Percentiles rank a stretch among this genome's conserved stretches.
phyloP scores from a whole-genome alignment of 2,888 invertebrate species.

The Apoderus coryli region DNA sequence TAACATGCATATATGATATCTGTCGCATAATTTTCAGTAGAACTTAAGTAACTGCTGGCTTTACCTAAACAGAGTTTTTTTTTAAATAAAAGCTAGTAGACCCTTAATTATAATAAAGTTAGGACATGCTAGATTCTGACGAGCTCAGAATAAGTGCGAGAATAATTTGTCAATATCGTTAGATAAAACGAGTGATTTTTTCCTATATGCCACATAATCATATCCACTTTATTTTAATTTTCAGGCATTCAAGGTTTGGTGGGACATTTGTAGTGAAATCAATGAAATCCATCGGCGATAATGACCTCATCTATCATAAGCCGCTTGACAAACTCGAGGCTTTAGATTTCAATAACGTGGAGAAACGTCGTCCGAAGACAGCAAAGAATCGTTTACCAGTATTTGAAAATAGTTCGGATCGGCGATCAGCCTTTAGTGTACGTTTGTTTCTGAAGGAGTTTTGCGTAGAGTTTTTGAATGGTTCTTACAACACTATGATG shows the following conservation, averaged over 20 bases:
- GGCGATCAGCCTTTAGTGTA: constrained; percentile 70
- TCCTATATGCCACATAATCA: too few species aligned
- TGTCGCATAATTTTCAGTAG: too few species aligned
- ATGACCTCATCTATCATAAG: constrained; percentile 79
- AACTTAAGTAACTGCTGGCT: too few species aligned
- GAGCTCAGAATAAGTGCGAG: too few species aligned
- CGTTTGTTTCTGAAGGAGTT: constrained; percentile 86
- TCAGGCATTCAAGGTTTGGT: constrained; percentile 83
- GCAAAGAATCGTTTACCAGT: constrained; percentile 67
- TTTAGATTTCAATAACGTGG: constrained; percentile 55
- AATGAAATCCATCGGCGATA: constrained; percentile 81
- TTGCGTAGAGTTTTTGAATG: constrained; percentile 82
- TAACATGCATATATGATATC: too few species aligned
- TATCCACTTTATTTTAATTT: too few species aligned
- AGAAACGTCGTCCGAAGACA: constrained; percentile 53
- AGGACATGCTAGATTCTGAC: too few species aligned
- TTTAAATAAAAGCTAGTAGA: too few species aligned
- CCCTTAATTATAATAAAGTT: too few species aligned
- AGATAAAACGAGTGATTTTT: too few species aligned
- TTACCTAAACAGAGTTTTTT: too few species aligned
- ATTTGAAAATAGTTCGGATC: constrained; percentile 20
- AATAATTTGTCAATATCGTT: too few species aligned
- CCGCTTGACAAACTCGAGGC: constrained; percentile 63
- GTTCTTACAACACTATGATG: constrained; percentile 89
- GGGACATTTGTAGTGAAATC: constrained; percentile 87